Conservation (phyloP, 2,888 invertebrate species). For the Strigamia crassipes region DNA sequence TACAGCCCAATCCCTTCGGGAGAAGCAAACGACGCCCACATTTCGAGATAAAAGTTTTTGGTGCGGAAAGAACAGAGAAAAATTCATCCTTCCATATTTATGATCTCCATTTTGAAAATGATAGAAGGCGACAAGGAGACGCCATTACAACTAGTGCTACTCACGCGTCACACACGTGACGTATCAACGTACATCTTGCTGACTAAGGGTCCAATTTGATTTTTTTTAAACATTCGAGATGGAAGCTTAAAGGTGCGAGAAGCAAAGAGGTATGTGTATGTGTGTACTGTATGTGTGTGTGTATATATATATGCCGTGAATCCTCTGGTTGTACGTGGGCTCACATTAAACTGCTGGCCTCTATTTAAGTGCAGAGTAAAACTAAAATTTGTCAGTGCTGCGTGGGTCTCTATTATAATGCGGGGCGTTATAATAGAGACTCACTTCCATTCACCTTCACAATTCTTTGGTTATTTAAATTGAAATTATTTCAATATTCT, state of each 20-base stretch:
- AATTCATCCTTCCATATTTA: constrained; percentile 39
- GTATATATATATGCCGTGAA: too few relatives aligned
- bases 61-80: constrained; percentile 40
- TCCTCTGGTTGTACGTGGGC: too few relatives aligned
- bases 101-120: constrained; percentile 39
- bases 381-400: too few relatives aligned
- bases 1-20: constrained; percentile 3
- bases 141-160: constrained; percentile 20
- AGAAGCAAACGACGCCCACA: constrained; percentile 5
- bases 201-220: constrained; percentile 3
- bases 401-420: too few relatives aligned
- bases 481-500: too few relatives aligned
- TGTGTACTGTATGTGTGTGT: too few relatives aligned
- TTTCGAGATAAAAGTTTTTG: constrained; percentile 35
- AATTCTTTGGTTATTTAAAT: too few relatives aligned
- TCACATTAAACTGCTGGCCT: too few relatives aligned
- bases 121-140: constrained; percentile 37
- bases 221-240: background rate
- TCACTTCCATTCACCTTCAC: too few relatives aligned
- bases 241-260: background rate
- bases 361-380: too few relatives aligned
- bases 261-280: too few relatives aligned
- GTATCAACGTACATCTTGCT: constrained; percentile 14
- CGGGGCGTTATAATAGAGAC: too few relatives aligned
- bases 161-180: constrained; percentile 14